Evolutionary conservation across 2,888 invertebrate species (phyloP).

Genomic region (Diarsia brunnea): DNA sequence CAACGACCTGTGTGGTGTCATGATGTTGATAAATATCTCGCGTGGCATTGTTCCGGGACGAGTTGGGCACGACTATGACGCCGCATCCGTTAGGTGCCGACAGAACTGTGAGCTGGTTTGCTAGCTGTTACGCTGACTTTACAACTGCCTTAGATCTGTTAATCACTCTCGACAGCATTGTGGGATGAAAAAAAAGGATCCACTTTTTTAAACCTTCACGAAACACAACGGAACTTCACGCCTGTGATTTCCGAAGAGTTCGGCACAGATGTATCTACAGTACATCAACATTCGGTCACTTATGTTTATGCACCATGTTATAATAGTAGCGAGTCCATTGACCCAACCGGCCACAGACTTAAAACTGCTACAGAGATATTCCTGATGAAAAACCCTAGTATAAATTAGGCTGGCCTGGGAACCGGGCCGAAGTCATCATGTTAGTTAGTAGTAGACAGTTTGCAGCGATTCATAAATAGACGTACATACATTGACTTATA

Average conservation of each 20-base stretch:
- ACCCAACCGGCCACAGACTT: neutral
- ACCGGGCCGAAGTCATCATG: neutral
- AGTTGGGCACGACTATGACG: constrained; percentile 34
- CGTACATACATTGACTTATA: no score
- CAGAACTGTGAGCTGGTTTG: constrained; percentile 13
- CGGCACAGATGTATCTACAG: neutral
- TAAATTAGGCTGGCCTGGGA: neutral
- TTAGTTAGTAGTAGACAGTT: neutral
- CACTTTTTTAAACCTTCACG: neutral
- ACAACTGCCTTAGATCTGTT: neutral
- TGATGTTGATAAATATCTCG: constrained; percentile 51
- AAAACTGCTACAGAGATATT: neutral
- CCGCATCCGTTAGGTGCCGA: neutral
- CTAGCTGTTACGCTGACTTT: neutral
- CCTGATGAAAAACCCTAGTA: neutral
- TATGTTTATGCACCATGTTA: neutral
- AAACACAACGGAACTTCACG: neutral
- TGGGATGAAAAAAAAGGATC: neutral
- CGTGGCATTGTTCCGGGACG: constrained; percentile 43
- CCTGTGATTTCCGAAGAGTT: accelerated
- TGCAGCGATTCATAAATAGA: neutral
- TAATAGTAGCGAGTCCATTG: neutral
- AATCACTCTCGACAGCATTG: neutral
- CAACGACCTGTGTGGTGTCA: neutral
- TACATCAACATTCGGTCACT: neutral